Evolutionary conservation across 37 sponge, comb jelly and placozoan genomes (phyloP).

Genomic region (Cliona cf. orientalis): DNA sequence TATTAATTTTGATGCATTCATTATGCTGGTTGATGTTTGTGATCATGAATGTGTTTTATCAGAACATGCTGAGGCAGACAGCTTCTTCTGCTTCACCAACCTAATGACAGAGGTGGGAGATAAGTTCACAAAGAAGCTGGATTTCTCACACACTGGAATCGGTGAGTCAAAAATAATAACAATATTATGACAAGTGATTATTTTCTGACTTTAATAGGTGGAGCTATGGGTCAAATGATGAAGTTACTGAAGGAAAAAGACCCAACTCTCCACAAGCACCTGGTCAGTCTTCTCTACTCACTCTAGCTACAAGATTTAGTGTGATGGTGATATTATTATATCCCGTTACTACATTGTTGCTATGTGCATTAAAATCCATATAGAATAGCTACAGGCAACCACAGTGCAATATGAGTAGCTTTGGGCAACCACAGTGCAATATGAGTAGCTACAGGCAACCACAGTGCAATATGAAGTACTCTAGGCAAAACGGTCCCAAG

Average conservation of each 20-base stretch:
- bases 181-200: background rate
- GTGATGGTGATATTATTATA: no score
- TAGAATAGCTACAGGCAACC: no score
- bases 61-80: constrained; percentile 95
- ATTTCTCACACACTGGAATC: constrained; percentile 84
- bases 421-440: no score
- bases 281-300: constrained; percentile 26
- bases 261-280: constrained; percentile 48
- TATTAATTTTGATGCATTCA: no score
- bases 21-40: no score
- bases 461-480: no score
- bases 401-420: no score
- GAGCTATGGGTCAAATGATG: constrained; percentile 77
- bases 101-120: constrained; percentile 97
- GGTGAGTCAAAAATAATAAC: constrained; percentile 35
- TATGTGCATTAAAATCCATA: no score
- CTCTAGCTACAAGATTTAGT: no score
- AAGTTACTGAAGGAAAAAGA: constrained; percentile 65
- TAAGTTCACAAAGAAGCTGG: constrained; percentile 90
- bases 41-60: background rate
- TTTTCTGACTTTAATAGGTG: constrained; percentile 39
- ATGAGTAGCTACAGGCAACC: no score
- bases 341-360: no score
- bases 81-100: constrained; percentile 95
- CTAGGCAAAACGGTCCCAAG: no score